A percentile compares a stretch with the other conserved stretches of the same genome.
These are phyloP conservation scores for Stegostoma tigrinum DNA, from an alignment of 2,113 vertebrate species.

Conservation along the genomic window DNA sequence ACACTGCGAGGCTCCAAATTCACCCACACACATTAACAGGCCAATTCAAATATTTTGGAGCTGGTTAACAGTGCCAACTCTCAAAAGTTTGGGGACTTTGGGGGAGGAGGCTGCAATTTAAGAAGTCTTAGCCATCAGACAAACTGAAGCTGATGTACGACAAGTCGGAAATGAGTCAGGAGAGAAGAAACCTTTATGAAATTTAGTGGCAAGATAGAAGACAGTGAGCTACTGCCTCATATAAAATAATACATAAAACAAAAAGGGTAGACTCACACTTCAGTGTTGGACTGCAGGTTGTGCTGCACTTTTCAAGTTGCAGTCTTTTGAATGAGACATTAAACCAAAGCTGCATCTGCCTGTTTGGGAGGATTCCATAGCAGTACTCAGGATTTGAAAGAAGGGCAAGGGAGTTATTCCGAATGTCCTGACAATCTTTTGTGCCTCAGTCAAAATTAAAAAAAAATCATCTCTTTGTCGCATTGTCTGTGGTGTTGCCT, in stretches of 20 bases:
- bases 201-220: not conserved
- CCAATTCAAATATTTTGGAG: not conserved
- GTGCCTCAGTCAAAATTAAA: no score
- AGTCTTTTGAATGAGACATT: not conserved
- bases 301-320: not conserved
- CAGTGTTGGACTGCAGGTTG: no score
- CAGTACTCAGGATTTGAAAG: no score
- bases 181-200: not conserved
- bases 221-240: not conserved
- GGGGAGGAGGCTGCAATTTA: not conserved
- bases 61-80: not conserved
- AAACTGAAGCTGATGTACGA: no score
- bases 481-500: no score
- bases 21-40: no score
- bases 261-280: no score
- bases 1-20: no score
- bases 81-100: not conserved
- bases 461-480: no score
- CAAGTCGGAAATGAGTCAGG: not conserved
- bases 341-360: not conserved
- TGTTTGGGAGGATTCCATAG: not conserved
- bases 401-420: no score
- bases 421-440: no score
- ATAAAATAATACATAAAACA: not conserved
- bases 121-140: not conserved